Percentiles rank a stretch among this genome's conserved stretches.
phyloP scores from a whole-genome alignment of 2,888 invertebrate genomes.

The Drosophila affinis region DNA sequence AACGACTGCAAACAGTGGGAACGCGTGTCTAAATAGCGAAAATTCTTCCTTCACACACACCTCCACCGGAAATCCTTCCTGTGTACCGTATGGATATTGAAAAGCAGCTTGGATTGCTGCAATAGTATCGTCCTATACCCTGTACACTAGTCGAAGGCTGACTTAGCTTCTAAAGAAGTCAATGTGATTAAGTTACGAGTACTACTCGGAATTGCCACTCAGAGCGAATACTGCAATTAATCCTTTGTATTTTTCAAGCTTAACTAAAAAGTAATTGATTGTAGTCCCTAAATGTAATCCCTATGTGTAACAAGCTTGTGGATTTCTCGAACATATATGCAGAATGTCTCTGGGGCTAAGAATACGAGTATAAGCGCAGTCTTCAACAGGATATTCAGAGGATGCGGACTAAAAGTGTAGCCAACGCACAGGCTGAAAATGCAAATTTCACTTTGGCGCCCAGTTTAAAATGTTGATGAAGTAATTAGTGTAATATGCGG shows the following conservation, averaged over 20 bases:
- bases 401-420: conserved; percentile 31
- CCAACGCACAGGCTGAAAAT: conserved; percentile 46
- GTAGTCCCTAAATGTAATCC: background rate
- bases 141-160: conserved; percentile 1
- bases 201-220: background rate
- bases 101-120: conserved; percentile 45
- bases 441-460: conserved; percentile 42
- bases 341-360: too few species aligned
- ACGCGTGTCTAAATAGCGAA: conserved; percentile 70
- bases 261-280: background rate
- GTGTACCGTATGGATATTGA: conserved; percentile 58
- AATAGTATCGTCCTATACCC: conserved; percentile 2
- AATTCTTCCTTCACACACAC: conserved; percentile 40
- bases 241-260: too few species aligned
- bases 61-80: conserved; percentile 29
- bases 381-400: conserved; percentile 23
- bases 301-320: background rate
- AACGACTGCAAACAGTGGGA: conserved; percentile 58
- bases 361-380: too few species aligned
- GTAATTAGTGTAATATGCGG: conserved; percentile 70
- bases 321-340: too few species aligned
- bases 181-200: background rate
- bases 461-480: conserved; percentile 72
- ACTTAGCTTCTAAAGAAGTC: background rate
- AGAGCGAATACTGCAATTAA: background rate